These are phyloP conservation scores for Enteromius viviparus DNA, from an alignment of 2,797 vertebrate species.

Conservation along the genomic window DNA sequence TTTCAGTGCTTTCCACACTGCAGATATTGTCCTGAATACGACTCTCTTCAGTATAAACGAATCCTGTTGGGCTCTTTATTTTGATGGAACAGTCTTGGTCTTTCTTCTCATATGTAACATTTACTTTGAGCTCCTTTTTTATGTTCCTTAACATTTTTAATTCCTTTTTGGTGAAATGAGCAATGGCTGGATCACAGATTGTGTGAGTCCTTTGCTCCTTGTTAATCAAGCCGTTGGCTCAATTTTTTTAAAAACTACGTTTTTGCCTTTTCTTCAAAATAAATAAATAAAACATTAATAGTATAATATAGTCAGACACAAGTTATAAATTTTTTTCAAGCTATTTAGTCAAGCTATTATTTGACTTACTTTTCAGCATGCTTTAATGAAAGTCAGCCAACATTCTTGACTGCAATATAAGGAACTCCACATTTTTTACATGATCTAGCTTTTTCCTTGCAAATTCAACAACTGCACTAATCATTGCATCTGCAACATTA, in stretches of 20 bases:
- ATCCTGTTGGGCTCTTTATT: neutral
- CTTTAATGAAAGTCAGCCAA: neutral
- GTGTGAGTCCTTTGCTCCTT: neutral
- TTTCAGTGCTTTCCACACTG: neutral
- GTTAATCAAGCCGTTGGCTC: neutral
- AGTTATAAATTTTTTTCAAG: neutral
- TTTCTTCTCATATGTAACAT: neutral
- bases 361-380: neutral
- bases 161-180: neutral
- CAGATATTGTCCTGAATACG: neutral
- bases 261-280: neutral
- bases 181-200: neutral
- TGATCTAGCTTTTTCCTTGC: neutral
- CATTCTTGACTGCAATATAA: neutral
- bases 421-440: neutral
- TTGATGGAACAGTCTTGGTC: neutral
- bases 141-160: neutral
- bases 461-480: neutral
- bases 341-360: neutral
- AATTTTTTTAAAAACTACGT: neutral
- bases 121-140: neutral
- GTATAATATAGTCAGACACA: neutral
- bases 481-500: neutral
- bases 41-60: neutral
- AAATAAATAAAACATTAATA: neutral